Conservation (phyloP, 2,888 invertebrate species). For the Laspeyria flexula region DNA sequence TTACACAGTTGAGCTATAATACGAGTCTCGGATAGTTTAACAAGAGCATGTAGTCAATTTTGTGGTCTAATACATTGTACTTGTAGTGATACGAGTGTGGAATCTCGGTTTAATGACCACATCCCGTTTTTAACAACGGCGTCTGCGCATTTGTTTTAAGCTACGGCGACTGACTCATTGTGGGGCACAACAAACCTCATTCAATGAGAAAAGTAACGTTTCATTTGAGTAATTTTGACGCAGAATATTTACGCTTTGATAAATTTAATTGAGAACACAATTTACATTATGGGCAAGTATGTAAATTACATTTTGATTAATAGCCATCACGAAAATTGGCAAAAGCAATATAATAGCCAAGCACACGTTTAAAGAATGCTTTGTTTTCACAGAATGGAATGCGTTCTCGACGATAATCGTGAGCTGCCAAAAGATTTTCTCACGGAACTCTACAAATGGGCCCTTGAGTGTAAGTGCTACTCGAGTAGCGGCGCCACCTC, state of each 20-base stretch:
- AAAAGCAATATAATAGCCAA: slow-evolving; percentile 5
- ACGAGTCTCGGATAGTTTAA: background rate
- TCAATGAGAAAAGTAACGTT: slow-evolving; percentile 66
- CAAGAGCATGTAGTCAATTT: slow-evolving; percentile 16
- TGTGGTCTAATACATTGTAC: slow-evolving; percentile 44
- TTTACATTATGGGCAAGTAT: slow-evolving; percentile 31
- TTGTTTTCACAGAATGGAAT: slow-evolving; percentile 87
- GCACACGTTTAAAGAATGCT: slow-evolving; percentile 32
- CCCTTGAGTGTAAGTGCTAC: slow-evolving; percentile 90
- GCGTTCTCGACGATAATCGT: slow-evolving; percentile 83
- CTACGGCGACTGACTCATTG: slow-evolving; percentile 71
- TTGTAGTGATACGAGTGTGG: slow-evolving; percentile 61
- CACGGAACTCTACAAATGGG: slow-evolving; percentile 92
- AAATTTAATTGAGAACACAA: slow-evolving; percentile 43
- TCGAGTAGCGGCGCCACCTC: slow-evolving; percentile 30
- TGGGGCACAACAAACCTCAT: slow-evolving; percentile 72
- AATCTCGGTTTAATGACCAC: slow-evolving; percentile 83
- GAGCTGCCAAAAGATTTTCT: slow-evolving; percentile 90
- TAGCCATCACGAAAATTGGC: slow-evolving; percentile 11
- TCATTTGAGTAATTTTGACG: slow-evolving; percentile 60
- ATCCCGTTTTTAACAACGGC: slow-evolving; percentile 77
- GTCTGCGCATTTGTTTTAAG: slow-evolving; percentile 79
- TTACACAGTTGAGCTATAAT: background rate
- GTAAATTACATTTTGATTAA: slow-evolving; percentile 24
- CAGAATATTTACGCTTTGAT: slow-evolving; percentile 49